Evolutionary conservation across 2,888 invertebrate genomes (phyloP).

Genomic region (Acleris cristana): DNA sequence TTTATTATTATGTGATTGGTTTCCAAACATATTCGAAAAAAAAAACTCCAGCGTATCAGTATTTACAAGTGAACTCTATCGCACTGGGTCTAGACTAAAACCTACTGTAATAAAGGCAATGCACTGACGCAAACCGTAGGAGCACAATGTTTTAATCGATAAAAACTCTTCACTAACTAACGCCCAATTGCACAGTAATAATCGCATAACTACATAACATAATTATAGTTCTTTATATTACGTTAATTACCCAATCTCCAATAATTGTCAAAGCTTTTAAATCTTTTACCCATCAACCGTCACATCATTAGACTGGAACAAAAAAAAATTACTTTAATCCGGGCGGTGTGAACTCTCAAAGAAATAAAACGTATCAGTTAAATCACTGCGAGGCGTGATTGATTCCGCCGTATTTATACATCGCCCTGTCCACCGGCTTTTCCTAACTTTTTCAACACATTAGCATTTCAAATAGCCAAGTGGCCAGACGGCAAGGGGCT

Average conservation of each 20-base stretch:
- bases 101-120: too few species aligned
- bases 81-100: too few species aligned
- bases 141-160: too few species aligned
- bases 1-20: too few species aligned
- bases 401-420: slow-evolving; percentile 27
- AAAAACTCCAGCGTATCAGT: too few species aligned
- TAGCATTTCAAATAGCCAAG: slow-evolving; percentile 51
- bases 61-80: too few species aligned
- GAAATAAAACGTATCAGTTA: slow-evolving; percentile 22
- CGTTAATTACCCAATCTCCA: background rate
- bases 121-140: too few species aligned
- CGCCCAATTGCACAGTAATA: too few species aligned
- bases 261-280: slow-evolving; percentile 9
- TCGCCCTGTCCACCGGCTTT: slow-evolving; percentile 13
- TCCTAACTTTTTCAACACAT: slow-evolving; percentile 50
- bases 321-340: slow-evolving; percentile 21
- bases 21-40: too few species aligned
- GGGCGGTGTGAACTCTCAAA: slow-evolving; percentile 4
- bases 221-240: too few species aligned
- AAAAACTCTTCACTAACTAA: too few species aligned
- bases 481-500: slow-evolving; percentile 46
- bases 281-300: slow-evolving; percentile 20
- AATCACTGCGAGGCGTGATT: slow-evolving; percentile 24
- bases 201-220: too few species aligned
- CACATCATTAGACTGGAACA: slow-evolving; percentile 14